Evolutionary conservation across 1,140 invertebrate species (phyloP).

Genomic region (Caenorhabditis elegans): WBcel235 BX284603.4:5261001-5261500

Average conservation of each 20-base stretch:
- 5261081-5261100: slow-evolving; percentile 55
- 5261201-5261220: slow-evolving; percentile 55
- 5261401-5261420: no score
- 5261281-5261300: neutral
- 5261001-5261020: slow-evolving; percentile 55
- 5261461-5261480: no score
- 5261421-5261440: no score
- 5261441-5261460: no score
- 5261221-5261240: no score
- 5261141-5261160: slow-evolving; percentile 53
- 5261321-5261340: no score
- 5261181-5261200: slow-evolving; percentile 54
- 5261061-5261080: slow-evolving; percentile 60
- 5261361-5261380: neutral
- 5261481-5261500: neutral
- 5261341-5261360: neutral
- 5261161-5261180: slow-evolving; percentile 61
- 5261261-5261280: no score
- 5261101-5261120: slow-evolving; percentile 59
- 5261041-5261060: slow-evolving; percentile 48
- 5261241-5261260: no score
- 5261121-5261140: slow-evolving; percentile 59
- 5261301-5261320: neutral
- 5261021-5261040: slow-evolving; percentile 55
- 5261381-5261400: neutral